Base-by-base conservation (phyloP, 2,888 invertebrate species). In the Azorinus chamasolen region DNA sequence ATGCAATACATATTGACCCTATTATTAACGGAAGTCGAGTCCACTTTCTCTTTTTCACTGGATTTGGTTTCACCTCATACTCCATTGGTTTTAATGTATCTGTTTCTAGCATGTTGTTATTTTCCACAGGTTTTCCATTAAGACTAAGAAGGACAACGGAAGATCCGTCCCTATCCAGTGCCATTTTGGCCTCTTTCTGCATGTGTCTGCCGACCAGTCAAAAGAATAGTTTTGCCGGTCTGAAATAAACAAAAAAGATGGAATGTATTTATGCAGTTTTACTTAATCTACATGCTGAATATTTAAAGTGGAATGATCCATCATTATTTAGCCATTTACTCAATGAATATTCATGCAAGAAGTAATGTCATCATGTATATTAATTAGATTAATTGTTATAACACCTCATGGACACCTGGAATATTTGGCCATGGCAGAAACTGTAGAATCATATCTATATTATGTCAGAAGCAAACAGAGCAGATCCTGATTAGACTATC, bases 71-170 rank as follows among this genome's bases (percentile, higher is more conserved):
- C 16, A 54, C 46, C 57, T 63, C 48, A 8, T 70, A 55, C 0
- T 22, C 27, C 39, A 46, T 32, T 32, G 32, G 32, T 2, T 54
- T 41, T 37, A 50, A 71, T 45, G 27, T n/a, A 22, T 50, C 37
- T 50, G 45, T 65, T 37, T 80, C 80, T 14, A 64, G 25, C 27
- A 64, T 64, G 53, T 79, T 79, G 57, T 80, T 80, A 50, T 80
- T 80, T 16, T 80, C 76, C 14, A 18, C 45, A 20, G 41, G 27
- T 10, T 69, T 54, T 1, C 53, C 54, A 39, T 69, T 61, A 37
- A 53, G 27, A 14, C 18, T 32, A 14, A 69, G 57, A 45, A 80
- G 65, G 10, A 76, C 69, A 27, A 62, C 58, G 16, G 61, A 57
- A 6, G 65, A 61, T 27, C 64, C 64, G 27, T 64, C 64, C 10